Conservation (phyloP, 92 coral and sea anemone species). For the Desmophyllum pertusum region DNA sequence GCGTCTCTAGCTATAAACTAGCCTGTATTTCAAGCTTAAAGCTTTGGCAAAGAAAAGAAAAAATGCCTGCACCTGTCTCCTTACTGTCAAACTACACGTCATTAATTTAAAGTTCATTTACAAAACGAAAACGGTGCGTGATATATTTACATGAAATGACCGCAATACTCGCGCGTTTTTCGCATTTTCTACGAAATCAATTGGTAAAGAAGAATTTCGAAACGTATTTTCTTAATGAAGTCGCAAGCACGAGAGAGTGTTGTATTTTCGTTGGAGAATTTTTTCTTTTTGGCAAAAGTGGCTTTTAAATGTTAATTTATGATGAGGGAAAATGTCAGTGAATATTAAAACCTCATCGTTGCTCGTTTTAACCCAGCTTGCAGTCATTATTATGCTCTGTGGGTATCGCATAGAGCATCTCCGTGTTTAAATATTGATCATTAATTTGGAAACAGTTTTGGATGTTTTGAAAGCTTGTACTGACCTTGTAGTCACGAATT, state of each 20-base stretch:
- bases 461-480: conserved; percentile 30
- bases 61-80: conserved; percentile 26
- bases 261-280: background rate
- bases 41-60: conserved; percentile 30
- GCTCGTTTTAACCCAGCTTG: conserved; percentile 43
- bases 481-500: conserved; percentile 34
- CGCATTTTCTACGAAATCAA: background rate
- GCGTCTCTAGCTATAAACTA: conserved; percentile 1
- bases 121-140: conserved; percentile 22
- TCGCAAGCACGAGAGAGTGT: background rate
- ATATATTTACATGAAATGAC: background rate
- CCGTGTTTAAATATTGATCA: conserved; percentile 30
- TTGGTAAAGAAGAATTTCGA: background rate
- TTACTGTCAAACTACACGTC: conserved; percentile 36
- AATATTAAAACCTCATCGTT: conserved; percentile 52
- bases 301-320: conserved; percentile 33
- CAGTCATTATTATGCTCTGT: conserved; percentile 36
- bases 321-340: conserved; percentile 34
- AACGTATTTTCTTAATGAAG: background rate
- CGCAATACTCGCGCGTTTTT: background rate
- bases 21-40: background rate
- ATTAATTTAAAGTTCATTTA: conserved; percentile 32
- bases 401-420: conserved; percentile 5
- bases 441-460: conserved; percentile 34
- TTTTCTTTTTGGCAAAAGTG: conserved; percentile 9